Evolutionary conservation across 2,113 vertebrate species (phyloP).

Genomic region (Esox niger): DNA sequence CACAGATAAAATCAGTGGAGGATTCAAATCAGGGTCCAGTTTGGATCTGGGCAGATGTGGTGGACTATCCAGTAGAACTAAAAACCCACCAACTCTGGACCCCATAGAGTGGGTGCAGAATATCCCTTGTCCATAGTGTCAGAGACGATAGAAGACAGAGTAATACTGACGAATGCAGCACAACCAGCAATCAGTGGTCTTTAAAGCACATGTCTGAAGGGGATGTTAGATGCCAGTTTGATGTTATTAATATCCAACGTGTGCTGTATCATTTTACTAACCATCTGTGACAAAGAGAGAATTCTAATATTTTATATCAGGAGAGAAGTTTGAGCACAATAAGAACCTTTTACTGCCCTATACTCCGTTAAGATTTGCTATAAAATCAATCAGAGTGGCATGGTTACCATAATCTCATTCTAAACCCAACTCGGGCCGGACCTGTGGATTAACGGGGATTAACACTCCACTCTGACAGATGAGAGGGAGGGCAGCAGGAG

Average conservation of each 20-base stretch:
- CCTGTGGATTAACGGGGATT: too few species aligned
- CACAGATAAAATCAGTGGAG: too few species aligned
- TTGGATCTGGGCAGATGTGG: too few species aligned
- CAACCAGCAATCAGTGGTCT: neutral
- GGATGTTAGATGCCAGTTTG: neutral
- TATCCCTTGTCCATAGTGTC: too few species aligned
- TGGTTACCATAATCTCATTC: neutral
- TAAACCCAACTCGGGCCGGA: neutral
- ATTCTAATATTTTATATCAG: neutral
- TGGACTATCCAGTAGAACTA: too few species aligned
- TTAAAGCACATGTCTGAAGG: neutral
- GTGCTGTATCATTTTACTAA: neutral
- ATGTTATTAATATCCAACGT: neutral
- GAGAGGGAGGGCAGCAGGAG: too few species aligned
- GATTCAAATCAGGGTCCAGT: too few species aligned
- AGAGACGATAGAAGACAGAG: too few species aligned
- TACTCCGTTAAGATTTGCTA: neutral
- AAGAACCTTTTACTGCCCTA: neutral
- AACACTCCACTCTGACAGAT: too few species aligned
- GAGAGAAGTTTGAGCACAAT: neutral
- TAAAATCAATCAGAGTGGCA: neutral
- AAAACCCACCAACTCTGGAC: too few species aligned
- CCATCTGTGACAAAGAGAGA: constrained; percentile 44
- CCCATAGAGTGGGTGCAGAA: too few species aligned
- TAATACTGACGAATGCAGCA: too few species aligned